These are phyloP conservation scores for Chelonus formosanus DNA, from an alignment of 2,888 invertebrate species.

Conservation along the genomic window DNA sequence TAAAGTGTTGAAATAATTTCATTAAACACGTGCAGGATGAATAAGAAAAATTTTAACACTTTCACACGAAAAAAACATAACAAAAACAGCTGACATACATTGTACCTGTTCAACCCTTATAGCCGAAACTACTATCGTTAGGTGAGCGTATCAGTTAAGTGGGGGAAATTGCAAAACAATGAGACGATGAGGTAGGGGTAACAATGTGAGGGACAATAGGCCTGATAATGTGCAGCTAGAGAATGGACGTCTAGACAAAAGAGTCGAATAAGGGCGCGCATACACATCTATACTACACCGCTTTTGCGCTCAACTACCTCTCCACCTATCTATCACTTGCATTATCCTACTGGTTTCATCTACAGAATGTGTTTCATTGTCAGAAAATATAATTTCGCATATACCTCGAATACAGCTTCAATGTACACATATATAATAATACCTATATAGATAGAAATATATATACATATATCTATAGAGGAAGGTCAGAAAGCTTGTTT, in stretches of 20 bases:
- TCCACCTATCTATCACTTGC: slow-evolving; percentile 25
- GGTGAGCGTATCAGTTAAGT: slow-evolving; percentile 63
- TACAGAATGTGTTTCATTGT: slow-evolving; percentile 32
- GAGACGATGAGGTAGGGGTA: slow-evolving; percentile 55
- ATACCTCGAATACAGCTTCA: neutral
- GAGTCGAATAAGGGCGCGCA: slow-evolving; percentile 60
- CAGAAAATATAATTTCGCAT: slow-evolving; percentile 20
- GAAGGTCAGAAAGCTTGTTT: too few species aligned
- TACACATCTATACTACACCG: slow-evolving; percentile 15
- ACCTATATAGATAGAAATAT: too few species aligned
- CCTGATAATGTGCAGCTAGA: slow-evolving; percentile 63
- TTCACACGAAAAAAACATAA: neutral
- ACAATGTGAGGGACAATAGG: slow-evolving; percentile 65
- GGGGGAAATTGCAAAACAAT: slow-evolving; percentile 66
- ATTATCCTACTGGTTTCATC: slow-evolving; percentile 34
- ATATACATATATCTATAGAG: too few species aligned
- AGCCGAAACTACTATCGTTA: slow-evolving; percentile 33
- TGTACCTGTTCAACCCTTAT: neutral
- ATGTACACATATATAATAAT: neutral
- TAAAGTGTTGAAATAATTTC: too few species aligned
- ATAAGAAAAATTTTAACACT: neutral
- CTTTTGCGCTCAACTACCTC: slow-evolving; percentile 25
- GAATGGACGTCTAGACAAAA: slow-evolving; percentile 65
- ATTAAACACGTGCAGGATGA: too few species aligned
- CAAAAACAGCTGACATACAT: neutral